A percentile compares a stretch with the other conserved stretches of the same genome.
Conservation (phyloP, 2,888 invertebrate genomes). For the Ceraclea dissimilis region DNA sequence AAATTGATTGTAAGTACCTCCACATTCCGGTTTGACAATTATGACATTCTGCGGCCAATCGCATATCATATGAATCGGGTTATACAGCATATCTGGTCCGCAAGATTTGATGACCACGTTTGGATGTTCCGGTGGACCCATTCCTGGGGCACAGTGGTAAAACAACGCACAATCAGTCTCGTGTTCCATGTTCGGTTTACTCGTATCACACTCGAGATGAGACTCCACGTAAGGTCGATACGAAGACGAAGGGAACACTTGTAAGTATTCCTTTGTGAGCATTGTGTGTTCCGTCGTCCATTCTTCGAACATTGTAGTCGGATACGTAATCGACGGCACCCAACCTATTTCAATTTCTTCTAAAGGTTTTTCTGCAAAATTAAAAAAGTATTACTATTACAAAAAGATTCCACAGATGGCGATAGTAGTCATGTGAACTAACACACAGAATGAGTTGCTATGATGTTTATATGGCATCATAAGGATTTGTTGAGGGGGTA, state of each 20-base stretch:
- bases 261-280: background rate
- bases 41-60: slow-evolving; percentile 57
- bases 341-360: background rate
- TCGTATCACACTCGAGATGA: slow-evolving; percentile 34
- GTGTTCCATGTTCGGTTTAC: slow-evolving; percentile 52
- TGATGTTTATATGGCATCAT: too few relatives aligned
- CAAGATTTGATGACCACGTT: slow-evolving; percentile 58
- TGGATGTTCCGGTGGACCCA: slow-evolving; percentile 32
- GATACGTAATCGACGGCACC: background rate
- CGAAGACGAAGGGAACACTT: background rate
- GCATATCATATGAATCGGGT: slow-evolving; percentile 54
- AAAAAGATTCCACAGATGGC: too few relatives aligned
- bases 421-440: too few relatives aligned
- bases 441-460: too few relatives aligned
- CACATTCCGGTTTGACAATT: slow-evolving; percentile 54
- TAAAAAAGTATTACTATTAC: background rate
- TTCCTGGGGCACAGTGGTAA: slow-evolving; percentile 55
- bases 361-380: background rate
- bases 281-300: background rate
- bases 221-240: background rate
- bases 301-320: slow-evolving; percentile 6
- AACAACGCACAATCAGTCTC: slow-evolving; percentile 61
- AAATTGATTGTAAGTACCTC: too few relatives aligned
- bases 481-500: too few relatives aligned
- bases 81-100: slow-evolving; percentile 56